Conservation (phyloP, 2,113 vertebrate species). For the Melospiza melodia region DNA sequence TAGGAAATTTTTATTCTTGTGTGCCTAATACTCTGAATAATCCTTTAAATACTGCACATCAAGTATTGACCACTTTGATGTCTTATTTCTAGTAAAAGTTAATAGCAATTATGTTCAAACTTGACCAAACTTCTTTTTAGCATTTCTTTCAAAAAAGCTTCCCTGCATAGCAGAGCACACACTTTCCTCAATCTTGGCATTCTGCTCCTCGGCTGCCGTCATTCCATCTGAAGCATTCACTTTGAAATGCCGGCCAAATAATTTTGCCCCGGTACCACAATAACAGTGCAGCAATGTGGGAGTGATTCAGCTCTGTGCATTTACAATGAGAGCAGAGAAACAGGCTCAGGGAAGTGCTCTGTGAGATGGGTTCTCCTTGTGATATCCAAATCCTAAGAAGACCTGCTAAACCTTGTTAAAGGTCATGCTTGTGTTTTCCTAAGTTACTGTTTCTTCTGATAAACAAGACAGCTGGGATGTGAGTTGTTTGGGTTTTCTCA, state of each 20-base stretch:
- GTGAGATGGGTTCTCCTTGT: neutral
- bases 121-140: slow-evolving; percentile 32
- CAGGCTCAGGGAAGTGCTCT: neutral
- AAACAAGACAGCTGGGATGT: neutral
- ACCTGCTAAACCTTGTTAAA: neutral
- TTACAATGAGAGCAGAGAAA: slow-evolving; percentile 32
- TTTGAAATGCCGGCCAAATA: slow-evolving; percentile 80
- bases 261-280: slow-evolving; percentile 76
- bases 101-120: slow-evolving; percentile 15
- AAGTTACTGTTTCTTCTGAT: neutral
- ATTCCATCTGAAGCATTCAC: slow-evolving; percentile 69
- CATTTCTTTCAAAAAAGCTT: slow-evolving; percentile 46
- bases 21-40: neutral
- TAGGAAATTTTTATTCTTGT: slow-evolving; percentile 4
- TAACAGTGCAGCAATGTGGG: slow-evolving; percentile 67
- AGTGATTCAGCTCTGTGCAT: slow-evolving; percentile 54
- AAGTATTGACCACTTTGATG: neutral
- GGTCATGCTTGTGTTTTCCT: neutral
- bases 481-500: neutral
- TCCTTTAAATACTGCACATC: neutral
- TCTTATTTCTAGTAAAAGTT: neutral
- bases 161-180: slow-evolving; percentile 42
- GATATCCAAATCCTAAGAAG: neutral
- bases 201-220: slow-evolving; percentile 65
- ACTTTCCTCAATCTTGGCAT: slow-evolving; percentile 72